Conservation (phyloP, 2,888 invertebrate genomes). For the Bombyx huttoni region DNA sequence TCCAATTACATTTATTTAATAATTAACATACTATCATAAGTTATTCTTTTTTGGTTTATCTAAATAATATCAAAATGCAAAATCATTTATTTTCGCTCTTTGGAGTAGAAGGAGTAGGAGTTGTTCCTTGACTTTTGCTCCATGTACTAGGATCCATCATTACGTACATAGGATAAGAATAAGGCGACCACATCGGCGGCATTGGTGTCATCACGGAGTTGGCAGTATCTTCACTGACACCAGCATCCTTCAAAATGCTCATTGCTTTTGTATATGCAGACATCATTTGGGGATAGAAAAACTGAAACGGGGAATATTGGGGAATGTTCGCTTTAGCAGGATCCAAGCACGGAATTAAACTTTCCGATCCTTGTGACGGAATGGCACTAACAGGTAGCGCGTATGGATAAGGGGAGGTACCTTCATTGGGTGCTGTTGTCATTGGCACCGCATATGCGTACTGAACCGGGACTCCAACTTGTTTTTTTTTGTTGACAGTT, state of each 20-base stretch:
- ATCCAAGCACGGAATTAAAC: constrained; percentile 15
- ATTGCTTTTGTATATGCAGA: constrained; percentile 43
- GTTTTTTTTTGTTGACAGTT: constrained; percentile 33
- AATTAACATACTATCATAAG: too few species aligned
- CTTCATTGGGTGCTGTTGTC: constrained; percentile 18
- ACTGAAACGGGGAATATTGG: constrained; percentile 40
- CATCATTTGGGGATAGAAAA: constrained; percentile 53
- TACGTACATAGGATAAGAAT: constrained; percentile 48
- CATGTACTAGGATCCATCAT: constrained; percentile 51
- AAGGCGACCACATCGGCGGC: constrained; percentile 37
- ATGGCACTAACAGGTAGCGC: constrained; percentile 15
- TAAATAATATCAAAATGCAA: too few species aligned
- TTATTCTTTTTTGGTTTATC: too few species aligned
- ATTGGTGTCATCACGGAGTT: constrained; percentile 21
- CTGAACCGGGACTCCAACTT: constrained; percentile 25
- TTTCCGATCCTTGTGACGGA: constrained; percentile 18
- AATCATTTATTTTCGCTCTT: constrained; percentile 2
- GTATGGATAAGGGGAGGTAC: constrained; percentile 29
- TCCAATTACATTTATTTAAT: too few species aligned
- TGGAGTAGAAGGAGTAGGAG: constrained; percentile 4
- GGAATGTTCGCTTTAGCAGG: constrained; percentile 15
- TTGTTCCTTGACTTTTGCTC: constrained; percentile 27
- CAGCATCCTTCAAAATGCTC: constrained; percentile 35
- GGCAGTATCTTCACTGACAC: constrained; percentile 30
- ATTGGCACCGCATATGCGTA: constrained; percentile 40